Percentiles rank a stretch among this genome's conserved stretches.
Evolutionary conservation across 2,888 invertebrate genomes (phyloP).

Genomic region (Chrysina gloriosa): DNA sequence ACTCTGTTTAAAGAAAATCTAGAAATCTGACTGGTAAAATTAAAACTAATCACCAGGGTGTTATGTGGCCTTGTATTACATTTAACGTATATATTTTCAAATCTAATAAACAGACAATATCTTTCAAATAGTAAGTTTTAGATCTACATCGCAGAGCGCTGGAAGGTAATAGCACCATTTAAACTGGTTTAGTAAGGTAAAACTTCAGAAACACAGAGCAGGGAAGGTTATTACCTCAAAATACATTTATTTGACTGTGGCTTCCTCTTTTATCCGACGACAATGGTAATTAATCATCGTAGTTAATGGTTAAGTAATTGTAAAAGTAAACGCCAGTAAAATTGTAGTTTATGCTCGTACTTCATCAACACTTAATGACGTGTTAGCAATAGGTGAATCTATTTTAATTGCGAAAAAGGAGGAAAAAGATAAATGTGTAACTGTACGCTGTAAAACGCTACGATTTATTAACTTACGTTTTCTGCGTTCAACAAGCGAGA

Average conservation of each 20-base stretch:
- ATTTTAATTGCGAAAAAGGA: conserved; percentile 27
- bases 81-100: neutral
- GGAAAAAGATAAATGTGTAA: conserved; percentile 28
- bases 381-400: conserved; percentile 29
- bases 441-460: conserved; percentile 21
- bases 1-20: too few relatives aligned
- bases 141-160: neutral
- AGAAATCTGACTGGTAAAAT: too few relatives aligned
- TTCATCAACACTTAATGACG: conserved; percentile 17
- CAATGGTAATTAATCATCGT: conserved; percentile 5
- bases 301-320: conserved; percentile 26
- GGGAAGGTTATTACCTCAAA: neutral
- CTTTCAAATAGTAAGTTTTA: neutral
- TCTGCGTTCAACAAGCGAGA: conserved; percentile 8
- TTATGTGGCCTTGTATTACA: too few relatives aligned
- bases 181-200: conserved; percentile 10
- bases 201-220: neutral
- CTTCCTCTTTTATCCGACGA: neutral
- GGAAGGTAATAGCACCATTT: neutral
- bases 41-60: too few relatives aligned
- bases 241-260: conserved; percentile 2
- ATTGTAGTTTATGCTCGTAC: conserved; percentile 6
- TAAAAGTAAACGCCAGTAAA: conserved; percentile 17
- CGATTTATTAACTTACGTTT: conserved; percentile 24
- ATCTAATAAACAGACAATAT: neutral